Conservation (phyloP, 2,797 vertebrate species). For the Pampus argenteus region DNA sequence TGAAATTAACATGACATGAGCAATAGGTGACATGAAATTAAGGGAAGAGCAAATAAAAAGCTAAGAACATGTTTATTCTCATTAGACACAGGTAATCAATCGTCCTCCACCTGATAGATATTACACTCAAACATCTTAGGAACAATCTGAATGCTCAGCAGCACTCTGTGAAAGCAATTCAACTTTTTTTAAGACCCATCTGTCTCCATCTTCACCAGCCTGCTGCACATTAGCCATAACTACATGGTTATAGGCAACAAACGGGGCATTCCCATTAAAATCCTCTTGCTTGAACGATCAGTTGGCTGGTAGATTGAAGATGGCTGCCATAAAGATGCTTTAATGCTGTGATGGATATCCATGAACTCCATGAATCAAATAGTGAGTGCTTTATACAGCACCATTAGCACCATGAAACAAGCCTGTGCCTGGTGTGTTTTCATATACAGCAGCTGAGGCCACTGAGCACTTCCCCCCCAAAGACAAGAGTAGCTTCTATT, state of each 20-base stretch:
- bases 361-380: conserved; percentile 3
- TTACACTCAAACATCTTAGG: conserved; percentile 49
- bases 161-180: conserved; percentile 50
- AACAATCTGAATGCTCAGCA: conserved; percentile 44
- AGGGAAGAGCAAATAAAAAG: conserved; percentile 44
- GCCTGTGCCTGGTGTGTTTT: not conserved
- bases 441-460: not conserved
- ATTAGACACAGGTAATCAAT: conserved; percentile 63
- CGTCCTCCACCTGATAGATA: conserved; percentile 56
- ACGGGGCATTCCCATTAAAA: conserved; percentile 38
- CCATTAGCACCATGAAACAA: not conserved
- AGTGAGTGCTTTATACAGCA: not conserved
- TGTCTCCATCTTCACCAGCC: conserved; percentile 51
- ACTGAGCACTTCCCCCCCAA: not conserved
- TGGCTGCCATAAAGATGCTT: conserved; percentile 8
- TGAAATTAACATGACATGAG: conserved; percentile 49
- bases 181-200: conserved; percentile 56
- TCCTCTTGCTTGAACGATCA: conserved; percentile 27
- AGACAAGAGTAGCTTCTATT: not conserved
- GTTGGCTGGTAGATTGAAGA: conserved; percentile 25
- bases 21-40: conserved; percentile 38
- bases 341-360: conserved; percentile 18
- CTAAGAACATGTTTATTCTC: conserved; percentile 61
- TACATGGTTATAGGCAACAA: conserved; percentile 37
- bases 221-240: conserved; percentile 33